Evolutionary conservation across 1,140 invertebrate genomes (phyloP).

Genomic region (Psilanteris sp.): DNA sequence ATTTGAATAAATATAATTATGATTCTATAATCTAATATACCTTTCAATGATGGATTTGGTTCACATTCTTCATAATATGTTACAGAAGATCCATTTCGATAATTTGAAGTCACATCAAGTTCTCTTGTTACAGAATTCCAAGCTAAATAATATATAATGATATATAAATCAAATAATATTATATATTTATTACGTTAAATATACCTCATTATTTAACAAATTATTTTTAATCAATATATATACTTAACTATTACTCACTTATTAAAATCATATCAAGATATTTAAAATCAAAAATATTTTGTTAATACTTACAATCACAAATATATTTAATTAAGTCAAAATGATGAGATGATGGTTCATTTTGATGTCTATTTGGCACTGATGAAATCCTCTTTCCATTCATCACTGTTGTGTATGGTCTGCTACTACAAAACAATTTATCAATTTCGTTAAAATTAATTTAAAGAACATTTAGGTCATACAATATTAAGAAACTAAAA

Average conservation of each 20-base stretch:
- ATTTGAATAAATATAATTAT: too few relatives aligned
- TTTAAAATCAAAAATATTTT: too few relatives aligned
- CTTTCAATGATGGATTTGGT: conserved; percentile 78
- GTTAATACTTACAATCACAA: conserved; percentile 78
- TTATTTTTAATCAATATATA: too few relatives aligned
- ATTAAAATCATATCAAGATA: too few relatives aligned
- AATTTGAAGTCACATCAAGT: conserved; percentile 73
- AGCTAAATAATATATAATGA: conserved; percentile 65
- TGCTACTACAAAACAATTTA: conserved; percentile 39
- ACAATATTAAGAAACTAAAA: too few relatives aligned
- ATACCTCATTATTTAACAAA: too few relatives aligned
- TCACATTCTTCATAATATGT: conserved; percentile 79
- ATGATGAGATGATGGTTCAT: conserved; percentile 77
- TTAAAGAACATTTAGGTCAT: too few relatives aligned
- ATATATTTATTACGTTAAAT: not conserved
- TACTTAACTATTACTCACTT: too few relatives aligned
- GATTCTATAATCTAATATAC: conserved; percentile 57
- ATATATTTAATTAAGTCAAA: conserved; percentile 81
- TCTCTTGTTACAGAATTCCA: conserved; percentile 79
- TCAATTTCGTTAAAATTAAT: too few relatives aligned
- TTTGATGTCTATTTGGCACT: conserved; percentile 73
- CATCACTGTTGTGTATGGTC: conserved; percentile 75
- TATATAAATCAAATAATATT: conserved; percentile 14
- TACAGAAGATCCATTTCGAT: conserved; percentile 74
- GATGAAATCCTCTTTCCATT: conserved; percentile 78